Percentiles rank a stretch among this genome's conserved stretches.
Conservation (phyloP, 35 echinoderm and acorn worm genomes). For the Heliocidaris erythrogramma region DNA sequence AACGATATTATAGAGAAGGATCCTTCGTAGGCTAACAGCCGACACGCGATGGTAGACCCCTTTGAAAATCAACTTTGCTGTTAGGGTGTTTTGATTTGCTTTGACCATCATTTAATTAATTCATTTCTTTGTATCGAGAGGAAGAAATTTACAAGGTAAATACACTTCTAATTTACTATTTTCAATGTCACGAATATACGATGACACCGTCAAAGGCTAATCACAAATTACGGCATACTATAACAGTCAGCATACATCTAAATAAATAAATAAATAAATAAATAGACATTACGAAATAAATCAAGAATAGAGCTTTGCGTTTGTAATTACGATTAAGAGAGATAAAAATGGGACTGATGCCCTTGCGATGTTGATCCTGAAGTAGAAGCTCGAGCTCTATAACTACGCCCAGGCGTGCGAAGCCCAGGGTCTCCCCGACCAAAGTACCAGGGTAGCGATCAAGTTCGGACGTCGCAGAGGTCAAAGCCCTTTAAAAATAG, state of each 20-base stretch:
- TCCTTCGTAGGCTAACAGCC: too few relatives aligned
- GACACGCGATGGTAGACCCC: too few relatives aligned
- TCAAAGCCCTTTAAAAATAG: conserved; percentile 25
- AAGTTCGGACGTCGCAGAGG: background rate
- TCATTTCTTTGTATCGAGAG: too few relatives aligned
- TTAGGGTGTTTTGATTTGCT: too few relatives aligned
- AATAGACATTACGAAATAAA: background rate
- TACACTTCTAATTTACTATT: too few relatives aligned
- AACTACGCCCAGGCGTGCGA: background rate
- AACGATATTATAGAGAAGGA: too few relatives aligned
- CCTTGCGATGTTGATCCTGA: background rate
- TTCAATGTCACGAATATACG: too few relatives aligned
- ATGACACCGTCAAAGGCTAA: too few relatives aligned
- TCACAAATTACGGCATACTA: too few relatives aligned
- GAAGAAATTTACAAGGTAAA: too few relatives aligned
- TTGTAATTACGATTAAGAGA: background rate
- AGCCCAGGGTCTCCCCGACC: background rate
- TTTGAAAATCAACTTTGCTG: too few relatives aligned
- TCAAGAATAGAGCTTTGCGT: background rate
- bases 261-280: background rate
- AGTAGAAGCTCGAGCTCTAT: background rate
- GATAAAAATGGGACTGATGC: background rate
- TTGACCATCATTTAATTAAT: too few relatives aligned
- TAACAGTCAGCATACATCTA: background rate
- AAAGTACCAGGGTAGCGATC: background rate